Conservation (phyloP, 2,888 invertebrate species). For the Nyleta sp. region DNA sequence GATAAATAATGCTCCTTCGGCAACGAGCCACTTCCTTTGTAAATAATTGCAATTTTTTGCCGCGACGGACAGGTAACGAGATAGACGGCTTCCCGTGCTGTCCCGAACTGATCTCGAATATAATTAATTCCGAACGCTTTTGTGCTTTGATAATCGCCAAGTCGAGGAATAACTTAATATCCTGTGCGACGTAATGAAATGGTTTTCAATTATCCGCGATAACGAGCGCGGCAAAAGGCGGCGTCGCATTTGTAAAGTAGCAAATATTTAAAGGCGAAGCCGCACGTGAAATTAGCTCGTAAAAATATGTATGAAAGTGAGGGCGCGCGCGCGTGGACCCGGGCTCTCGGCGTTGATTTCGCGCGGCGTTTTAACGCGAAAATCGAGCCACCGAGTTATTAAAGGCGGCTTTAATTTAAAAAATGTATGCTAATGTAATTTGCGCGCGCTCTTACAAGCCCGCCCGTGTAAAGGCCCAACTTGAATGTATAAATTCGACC, state of each 20-base stretch:
- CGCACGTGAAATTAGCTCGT: constrained; percentile 37
- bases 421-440: constrained; percentile 54
- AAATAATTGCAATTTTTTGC: constrained; percentile 31
- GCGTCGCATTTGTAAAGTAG: constrained; percentile 14
- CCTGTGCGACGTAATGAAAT: constrained; percentile 31
- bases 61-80: constrained; percentile 18
- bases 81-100: constrained; percentile 7
- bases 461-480: constrained; percentile 3
- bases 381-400: constrained; percentile 27
- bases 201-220: constrained; percentile 35
- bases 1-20: constrained; percentile 27
- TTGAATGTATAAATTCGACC: constrained; percentile 27
- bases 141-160: constrained; percentile 21
- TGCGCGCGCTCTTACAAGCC: constrained; percentile 21
- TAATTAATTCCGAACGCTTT: constrained; percentile 30
- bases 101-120: constrained; percentile 8
- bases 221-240: neutral
- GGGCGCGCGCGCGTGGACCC: neutral
- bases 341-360: constrained; percentile 23
- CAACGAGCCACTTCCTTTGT: constrained; percentile 29
- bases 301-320: constrained; percentile 39
- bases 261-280: constrained; percentile 17
- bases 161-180: constrained; percentile 30
- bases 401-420: constrained; percentile 32
- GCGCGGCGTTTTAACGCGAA: constrained; percentile 18